Percentiles rank a stretch among this genome's conserved stretches.
Conservation (phyloP, 2,113 vertebrate genomes). For the Sylvilagus bachmani region DNA sequence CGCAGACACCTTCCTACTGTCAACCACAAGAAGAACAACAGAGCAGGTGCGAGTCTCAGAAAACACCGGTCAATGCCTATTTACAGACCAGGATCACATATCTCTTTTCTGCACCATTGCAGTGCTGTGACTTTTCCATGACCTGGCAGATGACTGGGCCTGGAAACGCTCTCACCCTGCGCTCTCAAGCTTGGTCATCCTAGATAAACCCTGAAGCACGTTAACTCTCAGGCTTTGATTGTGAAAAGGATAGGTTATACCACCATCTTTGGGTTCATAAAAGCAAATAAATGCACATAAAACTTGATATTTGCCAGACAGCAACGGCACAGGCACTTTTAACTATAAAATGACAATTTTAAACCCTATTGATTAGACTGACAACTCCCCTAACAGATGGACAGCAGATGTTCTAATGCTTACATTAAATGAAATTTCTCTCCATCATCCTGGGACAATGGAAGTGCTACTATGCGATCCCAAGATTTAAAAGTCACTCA, state of each 20-base stretch:
- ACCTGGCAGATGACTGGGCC: neutral
- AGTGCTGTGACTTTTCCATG: neutral
- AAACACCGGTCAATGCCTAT: neutral
- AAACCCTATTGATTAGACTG: neutral
- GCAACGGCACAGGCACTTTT: neutral
- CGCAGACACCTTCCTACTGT: neutral
- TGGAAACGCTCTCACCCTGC: neutral
- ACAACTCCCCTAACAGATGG: neutral
- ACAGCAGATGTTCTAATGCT: neutral
- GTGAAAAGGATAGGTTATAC: neutral
- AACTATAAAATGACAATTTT: neutral
- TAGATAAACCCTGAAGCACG: neutral
- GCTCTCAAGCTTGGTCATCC: neutral
- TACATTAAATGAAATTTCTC: slow-evolving; percentile 4
- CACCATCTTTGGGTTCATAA: neutral
- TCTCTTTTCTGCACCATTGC: neutral
- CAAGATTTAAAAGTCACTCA: neutral
- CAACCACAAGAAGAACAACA: neutral
- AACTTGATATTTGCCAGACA: neutral
- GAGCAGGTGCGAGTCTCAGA: neutral
- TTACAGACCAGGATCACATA: neutral
- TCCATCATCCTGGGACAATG: neutral
- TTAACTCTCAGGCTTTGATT: neutral
- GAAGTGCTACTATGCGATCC: neutral
- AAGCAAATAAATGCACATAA: neutral